These are phyloP conservation scores for Drosophila percnosoma DNA, from an alignment of 2,888 invertebrate genomes.

Conservation along the genomic window DNA sequence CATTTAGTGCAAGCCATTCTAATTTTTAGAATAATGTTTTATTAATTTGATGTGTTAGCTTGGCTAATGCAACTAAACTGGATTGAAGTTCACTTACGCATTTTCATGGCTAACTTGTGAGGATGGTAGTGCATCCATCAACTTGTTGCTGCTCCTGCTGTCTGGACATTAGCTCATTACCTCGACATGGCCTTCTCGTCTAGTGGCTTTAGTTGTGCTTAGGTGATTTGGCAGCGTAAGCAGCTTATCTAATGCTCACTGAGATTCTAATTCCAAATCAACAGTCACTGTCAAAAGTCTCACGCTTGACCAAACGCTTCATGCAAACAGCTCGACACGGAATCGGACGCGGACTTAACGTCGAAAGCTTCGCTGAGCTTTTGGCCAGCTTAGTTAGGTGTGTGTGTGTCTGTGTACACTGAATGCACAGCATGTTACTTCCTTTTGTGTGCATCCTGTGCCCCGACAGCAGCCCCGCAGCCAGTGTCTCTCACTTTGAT, in stretches of 20 bases:
- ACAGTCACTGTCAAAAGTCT: constrained; percentile 47
- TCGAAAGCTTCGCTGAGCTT: constrained; percentile 30
- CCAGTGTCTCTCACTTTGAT: constrained; percentile 2
- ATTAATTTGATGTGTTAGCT: not conserved
- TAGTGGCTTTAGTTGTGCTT: not conserved
- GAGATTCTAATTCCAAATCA: constrained; percentile 9
- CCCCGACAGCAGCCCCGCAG: constrained; percentile 40
- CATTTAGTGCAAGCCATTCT: not conserved
- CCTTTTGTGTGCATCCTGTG: constrained; percentile 74
- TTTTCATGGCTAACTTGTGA: not conserved
- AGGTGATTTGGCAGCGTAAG: not conserved
- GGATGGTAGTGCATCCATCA: not conserved
- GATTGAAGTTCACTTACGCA: not conserved
- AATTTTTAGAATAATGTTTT: not conserved
- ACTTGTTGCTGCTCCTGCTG: not conserved
- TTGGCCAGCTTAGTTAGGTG: constrained; percentile 3
- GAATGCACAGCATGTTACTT: constrained; percentile 72
- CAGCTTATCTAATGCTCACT: constrained; percentile 13
- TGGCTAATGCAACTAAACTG: not conserved
- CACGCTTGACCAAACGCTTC: constrained; percentile 46
- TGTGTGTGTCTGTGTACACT: not conserved
- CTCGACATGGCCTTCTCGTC: not conserved
- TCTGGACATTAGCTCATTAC: not conserved
- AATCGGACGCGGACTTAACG: constrained; percentile 40
- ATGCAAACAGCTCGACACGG: constrained; percentile 44